Conservation (phyloP, 2,888 invertebrate genomes). For the Andrena haemorrhoa region DNA sequence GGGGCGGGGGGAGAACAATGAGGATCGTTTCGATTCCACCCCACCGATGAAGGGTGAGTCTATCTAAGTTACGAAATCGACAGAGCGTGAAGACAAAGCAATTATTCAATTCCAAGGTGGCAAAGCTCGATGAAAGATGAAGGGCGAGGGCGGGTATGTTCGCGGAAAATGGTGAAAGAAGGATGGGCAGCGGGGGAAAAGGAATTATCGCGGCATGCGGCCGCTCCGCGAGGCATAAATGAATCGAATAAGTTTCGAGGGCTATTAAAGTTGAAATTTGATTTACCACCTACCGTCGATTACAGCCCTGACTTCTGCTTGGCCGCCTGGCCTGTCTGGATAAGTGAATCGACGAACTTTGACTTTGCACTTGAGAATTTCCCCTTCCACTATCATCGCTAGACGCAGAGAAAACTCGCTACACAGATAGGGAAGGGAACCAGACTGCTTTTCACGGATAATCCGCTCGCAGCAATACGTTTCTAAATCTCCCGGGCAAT, state of each 20-base stretch:
- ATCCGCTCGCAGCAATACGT: constrained; percentile 28
- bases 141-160: background rate
- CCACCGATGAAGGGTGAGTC: background rate
- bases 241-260: constrained; percentile 76
- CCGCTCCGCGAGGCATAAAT: constrained; percentile 66
- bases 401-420: constrained; percentile 40
- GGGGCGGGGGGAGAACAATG: too few relatives aligned
- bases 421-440: background rate
- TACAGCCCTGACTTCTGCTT: constrained; percentile 61
- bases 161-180: constrained; percentile 4
- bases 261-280: constrained; percentile 75
- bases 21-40: background rate
- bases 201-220: constrained; percentile 66
- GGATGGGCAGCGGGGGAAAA: background rate
- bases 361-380: constrained; percentile 61
- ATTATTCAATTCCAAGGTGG: background rate
- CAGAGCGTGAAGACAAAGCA: background rate
- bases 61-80: background rate
- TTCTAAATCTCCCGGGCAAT: constrained; percentile 36
- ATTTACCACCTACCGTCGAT: constrained; percentile 70
- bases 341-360: constrained; percentile 72
- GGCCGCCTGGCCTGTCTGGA: constrained; percentile 44
- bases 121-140: background rate
- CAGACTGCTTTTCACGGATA: constrained; percentile 20
- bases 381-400: constrained; percentile 1